A percentile compares a stretch with the other conserved stretches of the same genome.
Conservation (phyloP, 1,140 invertebrate species). For the Bombus soroeensis region DNA sequence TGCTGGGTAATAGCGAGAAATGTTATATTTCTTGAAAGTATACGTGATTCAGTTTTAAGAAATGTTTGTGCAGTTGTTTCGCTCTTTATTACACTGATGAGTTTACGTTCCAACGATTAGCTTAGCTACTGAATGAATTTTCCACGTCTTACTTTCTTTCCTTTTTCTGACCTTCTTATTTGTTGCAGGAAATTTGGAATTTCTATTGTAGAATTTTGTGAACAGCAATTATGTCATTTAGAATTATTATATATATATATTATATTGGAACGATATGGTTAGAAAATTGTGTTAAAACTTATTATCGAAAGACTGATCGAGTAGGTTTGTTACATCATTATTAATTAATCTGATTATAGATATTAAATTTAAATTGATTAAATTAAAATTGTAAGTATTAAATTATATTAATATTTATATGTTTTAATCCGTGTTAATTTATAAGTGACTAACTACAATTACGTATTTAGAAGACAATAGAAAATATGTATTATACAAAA, state of each 20-base stretch:
- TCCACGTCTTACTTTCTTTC: neutral
- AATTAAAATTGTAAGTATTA: too few species aligned
- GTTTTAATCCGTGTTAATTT: too few species aligned
- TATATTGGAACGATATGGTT: too few species aligned
- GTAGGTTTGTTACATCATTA: too few species aligned
- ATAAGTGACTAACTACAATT: neutral
- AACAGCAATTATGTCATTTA: neutral
- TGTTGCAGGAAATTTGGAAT: neutral
- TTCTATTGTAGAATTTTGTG: neutral
- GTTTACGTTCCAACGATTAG: neutral
- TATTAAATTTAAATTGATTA: too few species aligned
- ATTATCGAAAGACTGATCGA: too few species aligned
- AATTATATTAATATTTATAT: too few species aligned
- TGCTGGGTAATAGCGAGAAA: slow-evolving; percentile 2
- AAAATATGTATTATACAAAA: neutral
- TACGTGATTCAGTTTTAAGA: neutral
- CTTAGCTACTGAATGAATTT: neutral
- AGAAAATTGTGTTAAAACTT: too few species aligned
- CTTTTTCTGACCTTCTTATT: neutral
- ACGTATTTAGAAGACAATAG: neutral
- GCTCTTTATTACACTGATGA: neutral
- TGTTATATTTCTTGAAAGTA: slow-evolving; percentile 25
- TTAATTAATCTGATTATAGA: too few species aligned
- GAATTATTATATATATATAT: neutral
- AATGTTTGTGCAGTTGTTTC: neutral